A percentile compares a stretch with the other conserved stretches of the same genome.
Evolutionary conservation across 2,113 vertebrate genomes (phyloP).

Genomic region (Hyperopisus bebe): DNA sequence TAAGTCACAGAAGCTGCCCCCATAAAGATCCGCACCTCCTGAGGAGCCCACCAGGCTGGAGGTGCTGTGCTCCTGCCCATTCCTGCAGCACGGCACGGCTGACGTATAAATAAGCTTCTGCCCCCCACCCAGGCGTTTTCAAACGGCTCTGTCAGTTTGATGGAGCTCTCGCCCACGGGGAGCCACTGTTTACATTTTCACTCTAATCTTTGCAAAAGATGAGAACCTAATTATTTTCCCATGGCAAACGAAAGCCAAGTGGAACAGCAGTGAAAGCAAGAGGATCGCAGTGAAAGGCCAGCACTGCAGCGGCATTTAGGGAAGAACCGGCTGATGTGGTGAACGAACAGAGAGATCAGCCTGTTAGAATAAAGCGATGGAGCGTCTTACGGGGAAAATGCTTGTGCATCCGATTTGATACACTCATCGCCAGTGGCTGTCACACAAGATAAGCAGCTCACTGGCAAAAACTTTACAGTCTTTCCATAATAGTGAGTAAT

Average conservation of each 20-base stretch:
- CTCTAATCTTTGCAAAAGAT: slow-evolving; percentile 85
- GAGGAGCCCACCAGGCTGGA: not conserved
- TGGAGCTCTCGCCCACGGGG: slow-evolving; percentile 98
- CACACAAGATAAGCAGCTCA: slow-evolving; percentile 7
- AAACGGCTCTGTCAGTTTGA: slow-evolving; percentile 99
- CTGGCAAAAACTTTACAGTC: slow-evolving; percentile 49
- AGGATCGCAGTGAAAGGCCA: slow-evolving; percentile 44
- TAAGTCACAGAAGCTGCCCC: no score
- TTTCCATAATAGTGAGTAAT: slow-evolving; percentile 24
- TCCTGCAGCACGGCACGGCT: slow-evolving; percentile 84
- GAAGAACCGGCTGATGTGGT: slow-evolving; percentile 24
- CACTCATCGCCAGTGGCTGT: slow-evolving; percentile 45
- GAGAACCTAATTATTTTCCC: slow-evolving; percentile 99
- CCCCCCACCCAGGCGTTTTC: slow-evolving; percentile 98
- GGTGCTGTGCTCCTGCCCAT: slow-evolving; percentile 61
- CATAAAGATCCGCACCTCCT: not conserved
- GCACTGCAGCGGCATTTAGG: slow-evolving; percentile 16
- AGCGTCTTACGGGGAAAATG: slow-evolving; percentile 10
- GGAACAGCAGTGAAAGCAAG: slow-evolving; percentile 69
- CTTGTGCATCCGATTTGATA: slow-evolving; percentile 22
- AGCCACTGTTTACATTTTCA: slow-evolving; percentile 99
- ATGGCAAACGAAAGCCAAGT: slow-evolving; percentile 99
- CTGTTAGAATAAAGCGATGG: slow-evolving; percentile 30
- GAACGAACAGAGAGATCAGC: slow-evolving; percentile 38
- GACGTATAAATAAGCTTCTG: slow-evolving; percentile 98